Evolutionary conservation across 2,797 vertebrate species (phyloP).

Genomic region (Novumbra hubbsi): DNA sequence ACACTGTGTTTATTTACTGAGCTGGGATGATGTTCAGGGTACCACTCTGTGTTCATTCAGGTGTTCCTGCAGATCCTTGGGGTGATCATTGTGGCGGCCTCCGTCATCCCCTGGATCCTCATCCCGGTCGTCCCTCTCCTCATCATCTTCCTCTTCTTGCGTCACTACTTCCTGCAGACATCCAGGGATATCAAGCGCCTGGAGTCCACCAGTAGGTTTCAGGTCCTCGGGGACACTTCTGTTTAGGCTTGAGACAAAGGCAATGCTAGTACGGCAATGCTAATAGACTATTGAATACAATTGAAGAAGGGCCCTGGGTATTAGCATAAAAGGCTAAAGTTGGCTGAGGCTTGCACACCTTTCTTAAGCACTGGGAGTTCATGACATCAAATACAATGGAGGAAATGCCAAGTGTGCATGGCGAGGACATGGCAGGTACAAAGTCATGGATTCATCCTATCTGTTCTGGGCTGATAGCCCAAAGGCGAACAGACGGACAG

Average conservation of each 20-base stretch:
- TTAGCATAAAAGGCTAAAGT: constrained; percentile 76
- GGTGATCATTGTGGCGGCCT: constrained; percentile 79
- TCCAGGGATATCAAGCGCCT: constrained; percentile 89
- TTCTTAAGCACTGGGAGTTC: constrained; percentile 67
- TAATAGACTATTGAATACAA: constrained; percentile 64
- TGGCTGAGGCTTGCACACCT: constrained; percentile 62
- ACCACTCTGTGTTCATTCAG: constrained; percentile 58
- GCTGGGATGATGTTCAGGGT: constrained; percentile 21
- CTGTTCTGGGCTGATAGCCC: constrained; percentile 54
- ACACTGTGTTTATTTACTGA: constrained; percentile 21
- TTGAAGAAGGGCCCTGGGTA: constrained; percentile 46
- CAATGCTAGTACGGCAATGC: constrained; percentile 61
- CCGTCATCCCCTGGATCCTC: constrained; percentile 85
- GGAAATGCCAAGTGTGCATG: constrained; percentile 73
- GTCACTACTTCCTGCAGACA: constrained; percentile 85
- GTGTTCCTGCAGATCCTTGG: constrained; percentile 82
- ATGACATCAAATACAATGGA: constrained; percentile 70
- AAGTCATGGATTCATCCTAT: constrained; percentile 52
- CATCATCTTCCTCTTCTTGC: constrained; percentile 77
- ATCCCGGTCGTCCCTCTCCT: constrained; percentile 81
- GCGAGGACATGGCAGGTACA: constrained; percentile 51
- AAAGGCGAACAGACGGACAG: constrained; percentile 52
- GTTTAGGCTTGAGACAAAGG: constrained; percentile 62
- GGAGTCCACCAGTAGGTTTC: constrained; percentile 85
- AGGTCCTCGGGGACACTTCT: constrained; percentile 40